A percentile compares a stretch with the other conserved stretches of the same genome.
Conservation (phyloP, 1,140 invertebrate species). For the Adelges cooleyi region DNA sequence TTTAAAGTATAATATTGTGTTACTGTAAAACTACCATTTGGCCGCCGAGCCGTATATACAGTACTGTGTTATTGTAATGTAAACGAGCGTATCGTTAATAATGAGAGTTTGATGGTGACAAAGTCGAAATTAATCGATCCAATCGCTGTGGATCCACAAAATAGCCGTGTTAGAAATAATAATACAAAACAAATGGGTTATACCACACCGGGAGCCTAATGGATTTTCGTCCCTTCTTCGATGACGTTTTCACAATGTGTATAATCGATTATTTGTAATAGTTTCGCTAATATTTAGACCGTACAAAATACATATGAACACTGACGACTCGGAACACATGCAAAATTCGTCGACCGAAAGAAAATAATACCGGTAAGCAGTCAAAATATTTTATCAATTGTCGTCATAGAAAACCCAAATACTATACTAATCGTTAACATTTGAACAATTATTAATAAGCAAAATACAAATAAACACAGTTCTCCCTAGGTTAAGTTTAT, state of each 20-base stretch:
- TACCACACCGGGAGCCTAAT: conserved; percentile 6
- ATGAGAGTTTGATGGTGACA: conserved; percentile 17
- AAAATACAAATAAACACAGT: no score
- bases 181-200: conserved; percentile 23
- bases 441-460: no score
- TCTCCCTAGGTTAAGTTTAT: no score
- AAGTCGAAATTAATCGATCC: conserved; percentile 25
- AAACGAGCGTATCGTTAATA: neutral
- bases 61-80: conserved; percentile 5
- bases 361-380: no score
- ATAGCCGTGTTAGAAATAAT: conserved; percentile 14
- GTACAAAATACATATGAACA: no score
- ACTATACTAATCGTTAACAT: no score
- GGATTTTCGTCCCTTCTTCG: conserved; percentile 21
- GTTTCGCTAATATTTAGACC: conserved; percentile 14
- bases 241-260: conserved; percentile 23
- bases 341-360: no score
- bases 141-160: conserved; percentile 3
- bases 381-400: no score
- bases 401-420: no score
- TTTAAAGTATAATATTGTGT: neutral
- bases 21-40: neutral
- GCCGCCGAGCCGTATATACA: neutral
- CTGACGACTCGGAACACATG: no score
- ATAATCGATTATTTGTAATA: conserved; percentile 8